A percentile compares a stretch with the other conserved stretches of the same genome.
These are phyloP conservation scores for Drosophila lowei DNA, from an alignment of 1,140 invertebrate genomes.

Conservation along the genomic window DNA sequence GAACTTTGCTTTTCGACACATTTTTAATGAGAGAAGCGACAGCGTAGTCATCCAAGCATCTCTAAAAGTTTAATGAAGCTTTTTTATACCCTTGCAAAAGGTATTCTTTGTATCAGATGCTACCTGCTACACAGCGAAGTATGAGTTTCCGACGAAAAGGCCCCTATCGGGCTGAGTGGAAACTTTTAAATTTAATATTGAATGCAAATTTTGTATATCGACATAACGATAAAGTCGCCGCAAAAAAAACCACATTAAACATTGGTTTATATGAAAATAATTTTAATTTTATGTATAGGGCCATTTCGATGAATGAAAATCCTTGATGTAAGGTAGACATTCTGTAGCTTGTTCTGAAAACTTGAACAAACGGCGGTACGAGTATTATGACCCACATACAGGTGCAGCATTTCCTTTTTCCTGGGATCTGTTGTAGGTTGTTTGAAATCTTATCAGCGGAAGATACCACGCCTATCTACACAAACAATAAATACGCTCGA, in stretches of 20 bases:
- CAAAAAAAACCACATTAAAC: no score
- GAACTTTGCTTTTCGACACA: constrained; percentile 38
- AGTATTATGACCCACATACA: constrained; percentile 45
- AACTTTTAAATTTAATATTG: no score
- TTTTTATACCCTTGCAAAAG: constrained; percentile 3
- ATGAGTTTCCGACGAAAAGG: no score
- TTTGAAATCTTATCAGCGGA: constrained; percentile 61
- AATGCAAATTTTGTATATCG: no score
- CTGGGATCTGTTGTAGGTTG: constrained; percentile 24
- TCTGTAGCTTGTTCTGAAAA: not conserved
- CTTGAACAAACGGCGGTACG: not conserved
- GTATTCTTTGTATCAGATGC: not conserved
- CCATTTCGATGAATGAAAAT: no score
- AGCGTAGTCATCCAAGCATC: constrained; percentile 28
- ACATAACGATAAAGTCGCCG: no score
- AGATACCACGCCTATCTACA: constrained; percentile 37
- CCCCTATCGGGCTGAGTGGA: no score
- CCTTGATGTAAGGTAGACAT: not conserved
- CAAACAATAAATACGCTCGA: constrained; percentile 26
- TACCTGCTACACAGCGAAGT: no score
- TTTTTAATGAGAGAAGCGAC: constrained; percentile 21
- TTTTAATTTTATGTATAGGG: no score
- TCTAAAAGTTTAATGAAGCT: not conserved
- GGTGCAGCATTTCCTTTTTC: constrained; percentile 44
- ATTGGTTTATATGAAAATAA: no score